Evolutionary conservation across 2,797 vertebrate genomes (phyloP).

Genomic region (Sebastes oblongus): DNA sequence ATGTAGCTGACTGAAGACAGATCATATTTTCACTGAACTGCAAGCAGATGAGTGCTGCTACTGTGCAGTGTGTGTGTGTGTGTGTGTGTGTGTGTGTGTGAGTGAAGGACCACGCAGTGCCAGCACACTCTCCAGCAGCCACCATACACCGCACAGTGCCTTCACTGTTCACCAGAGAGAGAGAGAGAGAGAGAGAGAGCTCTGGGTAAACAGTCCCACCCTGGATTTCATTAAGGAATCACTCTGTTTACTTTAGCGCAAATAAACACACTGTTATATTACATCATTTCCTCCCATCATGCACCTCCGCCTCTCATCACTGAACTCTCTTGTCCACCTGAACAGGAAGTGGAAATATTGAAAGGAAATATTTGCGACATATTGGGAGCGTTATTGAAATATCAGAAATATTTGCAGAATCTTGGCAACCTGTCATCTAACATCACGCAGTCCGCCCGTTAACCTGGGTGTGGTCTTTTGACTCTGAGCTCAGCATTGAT

Average conservation of each 20-base stretch:
- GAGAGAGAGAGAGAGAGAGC: constrained; percentile 22
- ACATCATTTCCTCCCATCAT: constrained; percentile 59
- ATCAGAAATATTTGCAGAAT: not conserved
- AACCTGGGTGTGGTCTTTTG: too few species aligned
- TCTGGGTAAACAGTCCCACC: constrained; percentile 75
- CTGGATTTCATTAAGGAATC: constrained; percentile 74
- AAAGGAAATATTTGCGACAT: constrained; percentile 10
- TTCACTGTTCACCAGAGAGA: constrained; percentile 61
- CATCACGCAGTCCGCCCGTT: too few species aligned
- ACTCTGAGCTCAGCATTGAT: too few species aligned
- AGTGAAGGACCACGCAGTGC: constrained; percentile 34
- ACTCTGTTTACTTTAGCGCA: constrained; percentile 62
- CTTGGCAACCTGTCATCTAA: too few species aligned
- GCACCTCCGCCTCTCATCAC: constrained; percentile 32
- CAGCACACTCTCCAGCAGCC: constrained; percentile 46
- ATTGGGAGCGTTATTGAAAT: constrained; percentile 6
- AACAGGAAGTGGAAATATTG: constrained; percentile 31
- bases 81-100: constrained; percentile 22
- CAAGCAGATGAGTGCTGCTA: constrained; percentile 21
- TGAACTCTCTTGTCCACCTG: constrained; percentile 39
- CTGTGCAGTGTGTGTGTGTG: constrained; percentile 23
- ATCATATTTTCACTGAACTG: constrained; percentile 7
- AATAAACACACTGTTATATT: constrained; percentile 47
- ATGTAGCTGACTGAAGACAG: not conserved
- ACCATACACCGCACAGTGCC: constrained; percentile 51